Evolutionary conservation across 2,888 invertebrate species (phyloP), one percentile per base, ranked within the genome.

Genomic region (Lottia gigantea): DNA sequence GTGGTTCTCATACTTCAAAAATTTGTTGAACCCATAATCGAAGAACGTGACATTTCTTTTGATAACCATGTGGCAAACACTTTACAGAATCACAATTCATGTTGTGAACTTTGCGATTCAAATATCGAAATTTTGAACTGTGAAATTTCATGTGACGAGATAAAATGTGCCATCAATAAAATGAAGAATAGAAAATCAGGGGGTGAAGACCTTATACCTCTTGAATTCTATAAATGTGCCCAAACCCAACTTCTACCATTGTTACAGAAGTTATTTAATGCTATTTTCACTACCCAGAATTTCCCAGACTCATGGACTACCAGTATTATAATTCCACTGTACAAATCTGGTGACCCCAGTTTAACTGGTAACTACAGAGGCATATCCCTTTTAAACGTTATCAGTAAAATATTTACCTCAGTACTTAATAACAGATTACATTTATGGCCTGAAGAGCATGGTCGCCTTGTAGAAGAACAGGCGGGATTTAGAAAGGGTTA

Each of bases 351-450:
- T 12, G 55, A 55, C n/a, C 55, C 19, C 8, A 55, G 23, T 14
- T 19, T 19, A 11, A 7, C 55, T n/a, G 3, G 55, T 55, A 55
- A 55, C 55, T 55, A 55, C 23, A 55, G 55, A n/a, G 55, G 55
- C 23, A 55, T 55, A 55, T 55, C 55, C 16, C 55, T 55, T 19
- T 12, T 55, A 19, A 55, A 55, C 55, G n/a, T 23, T 11, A 55
- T 55, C 14, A 55, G 55, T 55, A 55, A 55, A 55, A 55, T 55
- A 55, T 55, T 55, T 23, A 23, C 23, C n/a, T 55, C 55, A 23
- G 23, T 55, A 19, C 23, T 55, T n/a, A 55, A 55, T 19, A 55
- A 7, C 23, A n/a, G 55, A 55, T n/a, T 55, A 19, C n/a, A n/a
- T 19, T 55, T 12, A 23, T 55, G 55, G 55, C n/a, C 55, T 19